Conservation (phyloP, 2,888 invertebrate genomes). For the Labia minor region DNA sequence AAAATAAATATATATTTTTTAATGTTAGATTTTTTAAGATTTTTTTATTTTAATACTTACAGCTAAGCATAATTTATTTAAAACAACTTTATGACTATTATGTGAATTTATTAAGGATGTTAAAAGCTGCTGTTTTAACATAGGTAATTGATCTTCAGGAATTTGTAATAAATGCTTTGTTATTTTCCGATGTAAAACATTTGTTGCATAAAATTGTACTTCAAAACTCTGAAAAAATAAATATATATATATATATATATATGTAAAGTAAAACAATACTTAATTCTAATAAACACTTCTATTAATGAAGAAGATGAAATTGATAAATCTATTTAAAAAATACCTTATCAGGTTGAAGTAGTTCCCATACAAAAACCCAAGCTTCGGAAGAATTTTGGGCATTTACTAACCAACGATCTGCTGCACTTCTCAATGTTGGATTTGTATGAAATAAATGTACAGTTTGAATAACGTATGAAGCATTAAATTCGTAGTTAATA, state of each 20-base stretch:
- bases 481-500: slow-evolving; percentile 24
- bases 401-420: slow-evolving; percentile 75
- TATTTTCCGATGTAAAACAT: slow-evolving; percentile 78
- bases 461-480: slow-evolving; percentile 29
- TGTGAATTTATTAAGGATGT: slow-evolving; percentile 65
- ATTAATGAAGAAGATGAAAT: background rate
- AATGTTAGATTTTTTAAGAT: background rate
- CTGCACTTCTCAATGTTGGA: slow-evolving; percentile 57
- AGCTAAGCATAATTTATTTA: slow-evolving; percentile 77
- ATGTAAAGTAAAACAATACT: background rate
- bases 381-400: slow-evolving; percentile 79
- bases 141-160: slow-evolving; percentile 64
- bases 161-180: slow-evolving; percentile 80
- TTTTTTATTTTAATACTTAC: slow-evolving; percentile 44
- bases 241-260: background rate
- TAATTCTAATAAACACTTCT: too few species aligned
- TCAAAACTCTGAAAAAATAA: slow-evolving; percentile 57
- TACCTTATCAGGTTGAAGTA: slow-evolving; percentile 73
- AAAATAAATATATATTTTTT: slow-evolving; percentile 29
- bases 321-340: background rate
- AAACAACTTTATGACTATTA: slow-evolving; percentile 71
- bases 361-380: slow-evolving; percentile 87
- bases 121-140: slow-evolving; percentile 64
- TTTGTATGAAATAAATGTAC: slow-evolving; percentile 34
- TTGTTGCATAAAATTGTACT: slow-evolving; percentile 89